Evolutionary conservation across 2,797 vertebrate species (phyloP), one percentile per base, ranked within the genome.

Genomic region (Natrix natrix): DNA sequence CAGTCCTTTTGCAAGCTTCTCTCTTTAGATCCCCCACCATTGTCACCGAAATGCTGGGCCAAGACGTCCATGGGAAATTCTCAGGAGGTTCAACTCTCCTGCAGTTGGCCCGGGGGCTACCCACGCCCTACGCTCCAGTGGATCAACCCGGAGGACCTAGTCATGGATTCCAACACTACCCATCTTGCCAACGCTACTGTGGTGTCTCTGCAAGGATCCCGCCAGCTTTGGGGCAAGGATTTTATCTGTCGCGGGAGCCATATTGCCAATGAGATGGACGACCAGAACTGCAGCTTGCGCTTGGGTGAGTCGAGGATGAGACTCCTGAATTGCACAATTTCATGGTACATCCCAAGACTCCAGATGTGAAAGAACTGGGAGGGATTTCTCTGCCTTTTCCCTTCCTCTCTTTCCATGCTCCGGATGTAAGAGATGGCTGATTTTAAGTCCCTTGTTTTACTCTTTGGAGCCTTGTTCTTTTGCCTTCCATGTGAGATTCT

Each of bases 91-190:
- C 94, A 97, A 88, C 98, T 99, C 94, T 97, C 28, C 94, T 99
- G 99, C 97, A 97, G 57, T 94, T 99, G 99, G 99, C 93, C 95
- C 0, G 98, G 98, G 8, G 98, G 98, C 0, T 98, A 99, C 93
- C 99, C 99, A 26, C 61, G 95, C 48, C 99, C 99, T 2, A 96
- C 78, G 4, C 97, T 99, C 86, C 95, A 95, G 94, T 99, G 98
- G 99, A 97, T 86, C 20, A 97, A 97, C 86, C 90, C 97, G 37
- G 96, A 92, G 2, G 96, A 96, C 32, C 97, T 96, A 0, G 95
- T 94, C 92, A 92, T 92, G 91, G 56, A 87, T 28, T 74, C 97
- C 32, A 97, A 96, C 59, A 95, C 96, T 0, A 59, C 56, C 0
- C 90, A 86, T 93, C 93, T 66, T 52, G 95, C 93, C 0, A 96